Conservation (phyloP, 2,113 vertebrate species). For the Rhynchomys soricoides region DNA sequence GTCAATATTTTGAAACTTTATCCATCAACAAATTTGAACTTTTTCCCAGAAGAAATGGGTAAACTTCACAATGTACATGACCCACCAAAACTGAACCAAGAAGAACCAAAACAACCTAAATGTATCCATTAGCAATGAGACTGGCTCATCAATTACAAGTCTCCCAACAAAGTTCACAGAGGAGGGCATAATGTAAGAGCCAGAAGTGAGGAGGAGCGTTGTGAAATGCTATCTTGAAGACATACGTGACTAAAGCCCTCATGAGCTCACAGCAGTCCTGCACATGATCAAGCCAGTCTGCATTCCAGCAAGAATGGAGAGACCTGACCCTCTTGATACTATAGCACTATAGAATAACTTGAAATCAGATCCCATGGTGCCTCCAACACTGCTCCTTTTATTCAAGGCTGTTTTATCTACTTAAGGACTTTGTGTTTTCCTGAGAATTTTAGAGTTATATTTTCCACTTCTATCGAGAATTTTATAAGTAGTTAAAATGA, state of each 20-base stretch:
- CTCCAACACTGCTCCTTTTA: not conserved
- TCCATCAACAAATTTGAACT: not conserved
- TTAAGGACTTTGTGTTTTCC: not conserved
- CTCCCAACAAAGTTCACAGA: not conserved
- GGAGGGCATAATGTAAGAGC: not conserved
- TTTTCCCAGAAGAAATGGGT: not conserved
- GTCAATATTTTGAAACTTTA: not conserved
- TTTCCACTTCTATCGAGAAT: not conserved
- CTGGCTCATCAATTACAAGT: not conserved
- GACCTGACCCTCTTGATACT: not conserved
- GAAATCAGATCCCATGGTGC: not conserved
- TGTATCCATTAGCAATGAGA: not conserved
- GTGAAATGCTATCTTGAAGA: not conserved
- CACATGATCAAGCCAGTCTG: not conserved
- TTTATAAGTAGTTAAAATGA: not conserved
- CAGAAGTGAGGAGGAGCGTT: not conserved
- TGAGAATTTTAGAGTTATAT: not conserved
- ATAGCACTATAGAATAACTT: not conserved
- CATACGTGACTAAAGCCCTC: not conserved
- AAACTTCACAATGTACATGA: not conserved
- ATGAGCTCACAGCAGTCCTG: not conserved
- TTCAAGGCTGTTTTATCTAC: not conserved
- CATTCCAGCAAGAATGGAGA: not conserved
- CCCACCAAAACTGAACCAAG: not conserved
- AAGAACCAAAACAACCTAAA: not conserved